phyloP scores from a whole-genome alignment of 2,888 invertebrate genomes.

The Auanema sp. region DNA sequence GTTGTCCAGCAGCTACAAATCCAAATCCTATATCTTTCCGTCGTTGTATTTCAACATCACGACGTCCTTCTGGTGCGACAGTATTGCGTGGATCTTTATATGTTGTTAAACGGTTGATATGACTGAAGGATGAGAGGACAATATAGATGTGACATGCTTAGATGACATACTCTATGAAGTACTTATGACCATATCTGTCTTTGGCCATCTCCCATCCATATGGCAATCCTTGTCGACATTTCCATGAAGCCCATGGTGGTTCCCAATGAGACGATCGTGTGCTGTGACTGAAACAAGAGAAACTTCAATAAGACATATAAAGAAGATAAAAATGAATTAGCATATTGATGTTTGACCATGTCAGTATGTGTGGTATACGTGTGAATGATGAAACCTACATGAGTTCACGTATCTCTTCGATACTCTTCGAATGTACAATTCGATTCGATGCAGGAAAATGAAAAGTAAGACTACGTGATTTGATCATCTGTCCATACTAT shows the following conservation, averaged over 20 bases:
- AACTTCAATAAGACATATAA: not conserved
- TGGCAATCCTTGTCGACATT: constrained; percentile 72
- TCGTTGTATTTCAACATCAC: constrained; percentile 25
- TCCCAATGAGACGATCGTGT: constrained; percentile 72
- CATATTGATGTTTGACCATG: constrained; percentile 2
- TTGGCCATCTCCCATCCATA: constrained; percentile 89
- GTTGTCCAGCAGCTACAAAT: constrained; percentile 91
- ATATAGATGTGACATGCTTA: not conserved
- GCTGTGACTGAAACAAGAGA: constrained; percentile 43
- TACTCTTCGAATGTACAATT: constrained; percentile 37
- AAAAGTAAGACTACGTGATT: constrained; percentile 37
- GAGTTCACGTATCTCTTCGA: constrained; percentile 40
- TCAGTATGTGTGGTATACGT: not conserved
- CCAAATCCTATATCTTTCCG: constrained; percentile 81
- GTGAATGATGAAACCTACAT: constrained; percentile 24
- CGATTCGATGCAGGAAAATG: constrained; percentile 23
- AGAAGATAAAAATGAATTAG: not conserved
- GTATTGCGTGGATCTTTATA: constrained; percentile 78
- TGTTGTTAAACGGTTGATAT: constrained; percentile 82
- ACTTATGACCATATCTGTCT: constrained; percentile 79
- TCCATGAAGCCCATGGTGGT: constrained; percentile 84
- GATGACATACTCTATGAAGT: constrained; percentile 84
- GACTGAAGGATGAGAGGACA: constrained; percentile 65
- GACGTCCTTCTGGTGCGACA: constrained; percentile 32
- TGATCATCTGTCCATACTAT: constrained; percentile 25